Conservation (phyloP, 2,888 invertebrate genomes). For the Falcaria lacertinaria region DNA sequence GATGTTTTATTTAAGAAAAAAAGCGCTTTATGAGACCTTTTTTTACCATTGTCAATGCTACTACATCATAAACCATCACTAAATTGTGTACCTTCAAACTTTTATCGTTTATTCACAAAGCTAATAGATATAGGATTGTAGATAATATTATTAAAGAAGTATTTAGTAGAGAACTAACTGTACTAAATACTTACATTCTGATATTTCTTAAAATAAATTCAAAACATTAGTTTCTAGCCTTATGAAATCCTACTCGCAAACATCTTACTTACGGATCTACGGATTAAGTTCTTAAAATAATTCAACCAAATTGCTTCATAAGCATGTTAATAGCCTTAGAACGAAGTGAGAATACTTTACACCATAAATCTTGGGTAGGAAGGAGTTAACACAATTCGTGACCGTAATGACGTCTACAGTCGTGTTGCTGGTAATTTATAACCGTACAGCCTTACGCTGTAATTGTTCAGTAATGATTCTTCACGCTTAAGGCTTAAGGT, state of each 20-base stretch:
- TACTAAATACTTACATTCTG: no score
- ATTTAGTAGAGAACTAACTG: no score
- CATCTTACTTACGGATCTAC: neutral
- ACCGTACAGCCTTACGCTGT: conserved; percentile 33
- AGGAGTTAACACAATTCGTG: conserved; percentile 64
- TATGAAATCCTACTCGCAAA: neutral
- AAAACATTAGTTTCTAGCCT: neutral
- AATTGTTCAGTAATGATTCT: conserved; percentile 39
- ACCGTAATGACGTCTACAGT: conserved; percentile 51
- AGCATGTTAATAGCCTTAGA: neutral
- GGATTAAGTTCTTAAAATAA: neutral
- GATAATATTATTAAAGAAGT: no score
- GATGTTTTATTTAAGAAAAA: no score
- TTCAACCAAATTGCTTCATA: conserved; percentile 4
- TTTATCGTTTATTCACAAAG: no score
- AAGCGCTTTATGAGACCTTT: no score
- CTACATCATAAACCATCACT: no score
- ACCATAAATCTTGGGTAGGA: conserved; percentile 54
- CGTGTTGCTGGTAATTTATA: conserved; percentile 49
- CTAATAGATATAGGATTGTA: no score
- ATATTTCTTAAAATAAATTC: no score
- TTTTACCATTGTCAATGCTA: no score
- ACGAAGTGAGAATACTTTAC: conserved; percentile 29
- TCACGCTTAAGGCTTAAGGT: conserved; percentile 18
- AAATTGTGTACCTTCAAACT: no score